Conservation (phyloP, 2,888 invertebrate genomes). For the Charanyca ferruginea region DNA sequence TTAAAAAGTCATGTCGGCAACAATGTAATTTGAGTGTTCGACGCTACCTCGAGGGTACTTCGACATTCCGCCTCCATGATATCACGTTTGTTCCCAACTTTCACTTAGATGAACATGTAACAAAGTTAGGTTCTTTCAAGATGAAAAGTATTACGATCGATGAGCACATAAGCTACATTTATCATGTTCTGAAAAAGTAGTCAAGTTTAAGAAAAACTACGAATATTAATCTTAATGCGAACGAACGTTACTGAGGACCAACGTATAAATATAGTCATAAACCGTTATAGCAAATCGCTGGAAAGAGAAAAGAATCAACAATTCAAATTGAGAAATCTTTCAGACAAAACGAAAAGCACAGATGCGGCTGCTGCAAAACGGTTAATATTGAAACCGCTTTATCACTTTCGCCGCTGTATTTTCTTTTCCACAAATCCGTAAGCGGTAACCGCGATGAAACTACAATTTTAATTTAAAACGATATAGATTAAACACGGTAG, state of each 20-base stretch:
- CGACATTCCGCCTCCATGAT: slow-evolving; percentile 60
- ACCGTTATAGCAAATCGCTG: slow-evolving; percentile 13
- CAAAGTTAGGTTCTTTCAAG: slow-evolving; percentile 29
- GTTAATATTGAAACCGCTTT: slow-evolving; percentile 50
- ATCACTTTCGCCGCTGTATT: slow-evolving; percentile 42
- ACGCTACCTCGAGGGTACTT: slow-evolving; percentile 57
- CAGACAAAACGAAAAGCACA: slow-evolving; percentile 39
- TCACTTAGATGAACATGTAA: slow-evolving; percentile 40
- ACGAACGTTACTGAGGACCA: not conserved
- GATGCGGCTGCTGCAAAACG: slow-evolving; percentile 33
- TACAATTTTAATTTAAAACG: slow-evolving; percentile 47
- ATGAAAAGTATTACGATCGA: slow-evolving; percentile 23
- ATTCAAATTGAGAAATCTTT: slow-evolving; percentile 41
- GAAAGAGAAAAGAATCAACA: slow-evolving; percentile 38
- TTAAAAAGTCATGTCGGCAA: slow-evolving; percentile 63
- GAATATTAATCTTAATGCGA: not conserved
- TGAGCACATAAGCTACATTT: slow-evolving; percentile 5
- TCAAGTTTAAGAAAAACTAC: not conserved
- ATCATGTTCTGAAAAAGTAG: not conserved
- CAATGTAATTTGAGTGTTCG: slow-evolving; percentile 69
- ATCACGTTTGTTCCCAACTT: slow-evolving; percentile 59
- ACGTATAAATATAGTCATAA: slow-evolving; percentile 9
- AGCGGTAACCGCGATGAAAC: slow-evolving; percentile 33
- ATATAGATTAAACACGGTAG: slow-evolving; percentile 35
- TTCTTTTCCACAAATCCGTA: slow-evolving; percentile 49